Evolutionary conservation across 2,888 invertebrate species (phyloP), one percentile per base, ranked within the genome.

Genomic region (Polymixis flavicincta): DNA sequence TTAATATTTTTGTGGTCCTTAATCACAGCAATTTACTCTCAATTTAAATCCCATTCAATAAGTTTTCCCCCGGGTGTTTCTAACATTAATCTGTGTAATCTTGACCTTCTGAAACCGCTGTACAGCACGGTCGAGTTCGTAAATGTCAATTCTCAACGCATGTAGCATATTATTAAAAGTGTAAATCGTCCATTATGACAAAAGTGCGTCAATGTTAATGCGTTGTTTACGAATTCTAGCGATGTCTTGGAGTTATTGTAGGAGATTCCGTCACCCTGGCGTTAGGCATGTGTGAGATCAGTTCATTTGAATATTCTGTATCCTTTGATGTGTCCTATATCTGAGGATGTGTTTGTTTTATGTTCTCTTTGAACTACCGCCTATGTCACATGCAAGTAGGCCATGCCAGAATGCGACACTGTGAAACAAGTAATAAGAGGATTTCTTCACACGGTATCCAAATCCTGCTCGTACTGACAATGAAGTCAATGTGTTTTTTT

Each of bases 181-280:
- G 57, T 17, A 37, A 42, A 67, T 66, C 57, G 64, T 71, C 52
- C 64, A 74, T 71, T 60, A 75, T 50, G 50, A 61, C 61, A 80
- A 64, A 32, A 61, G 66, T 67, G 72, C 85, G 76, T 80, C 77
- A 81, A 82, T 82, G 82, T 78, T 70, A 76, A 80, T 81, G 9
- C 32, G 25, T 65, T 60, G 73, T 57, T 78, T 79, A 71, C 59
- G 55, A 54, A 85, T 73, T 82, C 79, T 50, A 69, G 52, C 52
- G 65, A 52, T 57, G 85, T 80, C 64, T 57, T n/a, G 25, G 37
- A 63, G 55, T 63, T 71, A 80, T 84, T 69, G 66, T 52, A 59
- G 66, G 50, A 60, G 50, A 76, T 83, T 65, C 71, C 77, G 82
- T 83, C 82, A 81, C 25, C 70, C 28, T 37, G 54, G 55, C 74